Evolutionary conservation across 1,140 invertebrate species (phyloP).

Genomic region (Druon quercuslanigerum): DNA sequence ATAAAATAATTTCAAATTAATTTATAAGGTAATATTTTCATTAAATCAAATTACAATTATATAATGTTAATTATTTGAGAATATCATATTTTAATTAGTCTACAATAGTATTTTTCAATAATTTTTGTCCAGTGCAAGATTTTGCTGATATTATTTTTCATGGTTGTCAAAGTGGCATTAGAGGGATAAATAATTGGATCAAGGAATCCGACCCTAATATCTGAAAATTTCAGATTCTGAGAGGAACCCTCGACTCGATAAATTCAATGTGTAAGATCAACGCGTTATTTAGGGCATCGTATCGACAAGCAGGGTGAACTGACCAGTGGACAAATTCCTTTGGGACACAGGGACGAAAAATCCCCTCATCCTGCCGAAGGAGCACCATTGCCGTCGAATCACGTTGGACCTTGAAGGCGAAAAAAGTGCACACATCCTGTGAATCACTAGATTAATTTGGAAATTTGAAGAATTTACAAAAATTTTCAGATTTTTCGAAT

Average conservation of each 20-base stretch:
- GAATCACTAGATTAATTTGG: not conserved
- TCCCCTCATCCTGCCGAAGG: conserved; percentile 3
- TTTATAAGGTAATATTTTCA: no score
- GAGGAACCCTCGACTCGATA: not conserved
- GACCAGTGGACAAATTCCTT: conserved; percentile 46
- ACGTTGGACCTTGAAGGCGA: not conserved
- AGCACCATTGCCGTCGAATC: conserved; percentile 34
- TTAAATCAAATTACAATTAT: no score
- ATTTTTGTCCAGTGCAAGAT: not conserved
- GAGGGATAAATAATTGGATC: conserved; percentile 3
- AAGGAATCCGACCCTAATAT: conserved; percentile 16
- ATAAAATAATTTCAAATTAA: no score
- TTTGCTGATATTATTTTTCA: not conserved
- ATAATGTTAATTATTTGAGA: no score
- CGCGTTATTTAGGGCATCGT: conserved; percentile 16
- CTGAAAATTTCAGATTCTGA: conserved; percentile 3
- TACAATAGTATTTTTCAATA: not conserved
- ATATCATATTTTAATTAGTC: no score
- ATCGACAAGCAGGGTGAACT: conserved; percentile 34
- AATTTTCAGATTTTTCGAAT: not conserved
- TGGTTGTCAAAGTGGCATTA: conserved; percentile 7
- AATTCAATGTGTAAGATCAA: conserved; percentile 28
- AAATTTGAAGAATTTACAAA: not conserved
- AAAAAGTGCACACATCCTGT: conserved; percentile 28
- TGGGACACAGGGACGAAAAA: conserved; percentile 20